These are phyloP conservation scores for Lanius collurio DNA, from an alignment of 2,113 vertebrate species.

Conservation along the genomic window DNA sequence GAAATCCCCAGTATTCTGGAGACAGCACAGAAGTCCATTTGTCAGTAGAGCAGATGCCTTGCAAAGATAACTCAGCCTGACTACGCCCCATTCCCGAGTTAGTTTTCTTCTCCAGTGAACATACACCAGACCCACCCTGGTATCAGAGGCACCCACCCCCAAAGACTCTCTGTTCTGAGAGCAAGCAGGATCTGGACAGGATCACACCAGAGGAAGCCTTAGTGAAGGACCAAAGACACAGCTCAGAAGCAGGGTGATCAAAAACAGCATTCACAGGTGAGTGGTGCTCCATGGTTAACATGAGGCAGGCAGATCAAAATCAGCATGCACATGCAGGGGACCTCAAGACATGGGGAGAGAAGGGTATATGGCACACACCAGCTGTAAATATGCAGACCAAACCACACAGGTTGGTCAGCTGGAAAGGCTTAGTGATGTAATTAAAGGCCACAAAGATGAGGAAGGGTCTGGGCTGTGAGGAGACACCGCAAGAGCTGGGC, in stretches of 20 bases:
- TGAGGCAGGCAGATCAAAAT: background rate
- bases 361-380: background rate
- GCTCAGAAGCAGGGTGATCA: background rate
- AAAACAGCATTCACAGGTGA: background rate
- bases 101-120: background rate
- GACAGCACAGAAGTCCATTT: background rate
- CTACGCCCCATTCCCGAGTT: background rate
- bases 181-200: background rate
- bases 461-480: background rate
- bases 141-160: too few species aligned
- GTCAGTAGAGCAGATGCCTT: background rate
- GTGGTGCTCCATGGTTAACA: background rate
- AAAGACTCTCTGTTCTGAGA: background rate
- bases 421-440: background rate
- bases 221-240: background rate
- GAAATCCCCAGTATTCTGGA: background rate
- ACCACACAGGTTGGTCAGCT: background rate
- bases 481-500: background rate
- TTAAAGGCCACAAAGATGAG: background rate
- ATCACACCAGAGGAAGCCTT: background rate
- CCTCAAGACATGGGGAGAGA: background rate
- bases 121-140: background rate
- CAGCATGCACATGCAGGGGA: background rate
- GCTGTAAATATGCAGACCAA: background rate
- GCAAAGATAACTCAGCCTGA: background rate